Evolutionary conservation across 2,888 invertebrate species (phyloP).

Genomic region (Chromoteleia sp.): DNA sequence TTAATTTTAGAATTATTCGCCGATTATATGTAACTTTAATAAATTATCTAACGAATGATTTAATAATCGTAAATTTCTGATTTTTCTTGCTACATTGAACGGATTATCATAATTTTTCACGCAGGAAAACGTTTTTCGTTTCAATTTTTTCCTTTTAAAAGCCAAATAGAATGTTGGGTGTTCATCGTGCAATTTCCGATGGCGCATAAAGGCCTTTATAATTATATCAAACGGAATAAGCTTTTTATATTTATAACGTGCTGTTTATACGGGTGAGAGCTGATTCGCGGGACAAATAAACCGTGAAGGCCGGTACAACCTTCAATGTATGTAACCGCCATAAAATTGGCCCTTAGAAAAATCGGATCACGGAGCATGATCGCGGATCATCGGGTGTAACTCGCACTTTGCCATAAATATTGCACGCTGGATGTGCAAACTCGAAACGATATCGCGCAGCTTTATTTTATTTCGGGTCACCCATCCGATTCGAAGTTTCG

Average conservation of each 20-base stretch:
- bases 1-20: too few species aligned
- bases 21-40: too few species aligned
- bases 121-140: too few species aligned
- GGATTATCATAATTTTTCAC: too few species aligned
- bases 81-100: too few species aligned
- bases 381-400: conserved; percentile 59
- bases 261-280: conserved; percentile 62
- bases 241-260: conserved; percentile 65
- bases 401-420: conserved; percentile 60
- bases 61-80: too few species aligned
- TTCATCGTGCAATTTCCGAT: conserved; percentile 56
- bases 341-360: conserved; percentile 69
- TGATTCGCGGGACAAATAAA: conserved; percentile 56
- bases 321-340: conserved; percentile 62
- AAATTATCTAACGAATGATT: too few species aligned
- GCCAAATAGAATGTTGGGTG: conserved; percentile 25
- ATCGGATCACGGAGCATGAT: conserved; percentile 70
- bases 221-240: conserved; percentile 66
- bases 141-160: conserved; percentile 13
- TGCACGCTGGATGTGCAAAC: conserved; percentile 15
- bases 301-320: conserved; percentile 66
- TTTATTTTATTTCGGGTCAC: background rate
- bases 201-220: conserved; percentile 65
- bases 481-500: too few species aligned
- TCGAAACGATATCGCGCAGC: background rate